Conservation (phyloP, 53 echinoderm and acorn worm genomes). For the Luidia sarsii region DNA sequence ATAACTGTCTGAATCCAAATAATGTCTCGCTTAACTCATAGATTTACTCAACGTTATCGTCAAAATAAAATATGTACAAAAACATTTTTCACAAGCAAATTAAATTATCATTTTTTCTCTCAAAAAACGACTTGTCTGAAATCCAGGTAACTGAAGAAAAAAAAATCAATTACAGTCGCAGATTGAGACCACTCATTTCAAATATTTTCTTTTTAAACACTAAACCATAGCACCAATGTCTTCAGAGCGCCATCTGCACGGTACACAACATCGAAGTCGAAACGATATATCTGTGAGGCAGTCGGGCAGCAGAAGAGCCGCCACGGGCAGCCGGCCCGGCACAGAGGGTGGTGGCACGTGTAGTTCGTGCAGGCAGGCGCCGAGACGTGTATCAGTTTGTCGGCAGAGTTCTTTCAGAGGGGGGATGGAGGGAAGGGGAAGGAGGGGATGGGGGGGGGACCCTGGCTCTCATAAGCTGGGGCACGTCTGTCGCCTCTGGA, state of each 20-base stretch:
- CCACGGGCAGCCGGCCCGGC: too few species aligned
- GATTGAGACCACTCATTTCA: conserved; percentile 23
- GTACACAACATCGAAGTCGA: neutral
- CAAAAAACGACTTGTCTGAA: conserved; percentile 4
- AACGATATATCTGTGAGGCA: too few species aligned
- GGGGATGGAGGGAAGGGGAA: too few species aligned
- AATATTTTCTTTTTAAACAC: conserved; percentile 35
- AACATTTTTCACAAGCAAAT: neutral
- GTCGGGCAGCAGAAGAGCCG: too few species aligned
- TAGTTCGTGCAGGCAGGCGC: neutral
- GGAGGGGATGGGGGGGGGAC: too few species aligned
- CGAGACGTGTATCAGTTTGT: neutral
- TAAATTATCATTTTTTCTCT: conserved; percentile 3
- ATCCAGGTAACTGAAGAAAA: neutral
- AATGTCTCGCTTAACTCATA: too few species aligned
- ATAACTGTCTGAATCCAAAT: too few species aligned
- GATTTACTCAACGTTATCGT: too few species aligned
- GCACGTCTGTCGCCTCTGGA: conserved; percentile 85
- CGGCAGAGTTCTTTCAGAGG: neutral
- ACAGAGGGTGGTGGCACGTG: too few species aligned
- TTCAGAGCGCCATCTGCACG: neutral
- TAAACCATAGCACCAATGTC: conserved; percentile 9
- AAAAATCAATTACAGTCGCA: conserved; percentile 21
- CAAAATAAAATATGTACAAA: too few species aligned
- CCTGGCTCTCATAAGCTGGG: conserved; percentile 68